Conservation (phyloP, 2,888 invertebrate species). For the Terebella lapidaria region DNA sequence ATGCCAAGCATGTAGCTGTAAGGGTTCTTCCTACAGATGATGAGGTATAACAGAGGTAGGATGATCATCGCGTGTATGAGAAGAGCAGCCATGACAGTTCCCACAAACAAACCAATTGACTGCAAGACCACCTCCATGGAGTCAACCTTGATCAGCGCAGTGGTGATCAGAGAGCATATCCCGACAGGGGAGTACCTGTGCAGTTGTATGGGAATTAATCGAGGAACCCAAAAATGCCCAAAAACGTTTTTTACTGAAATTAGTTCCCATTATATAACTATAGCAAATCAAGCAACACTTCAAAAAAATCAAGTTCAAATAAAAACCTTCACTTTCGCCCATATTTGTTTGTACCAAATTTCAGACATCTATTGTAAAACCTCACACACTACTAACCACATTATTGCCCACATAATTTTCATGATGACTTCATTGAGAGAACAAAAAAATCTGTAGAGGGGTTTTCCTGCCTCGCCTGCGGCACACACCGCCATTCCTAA, state of each 20-base stretch:
- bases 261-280: too few relatives aligned
- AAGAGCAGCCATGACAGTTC: neutral
- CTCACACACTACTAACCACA: neutral
- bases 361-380: too few relatives aligned
- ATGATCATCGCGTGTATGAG: neutral
- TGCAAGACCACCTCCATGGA: neutral
- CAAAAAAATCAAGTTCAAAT: too few relatives aligned
- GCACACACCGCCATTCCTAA: neutral
- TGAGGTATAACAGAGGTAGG: neutral
- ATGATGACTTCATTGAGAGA: neutral
- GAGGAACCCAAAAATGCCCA: too few relatives aligned
- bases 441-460: neutral
- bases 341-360: too few relatives aligned
- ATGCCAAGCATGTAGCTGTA: neutral
- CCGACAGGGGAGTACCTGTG: neutral
- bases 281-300: too few relatives aligned
- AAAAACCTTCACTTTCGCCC: too few relatives aligned
- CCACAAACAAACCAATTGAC: neutral
- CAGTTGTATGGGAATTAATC: too few relatives aligned
- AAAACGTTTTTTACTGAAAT: too few relatives aligned
- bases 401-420: neutral
- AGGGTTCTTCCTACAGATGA: neutral
- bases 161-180: neutral
- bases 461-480: neutral
- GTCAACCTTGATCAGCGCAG: neutral